Base-by-base conservation (phyloP, 2,888 invertebrate genomes). In the Drosophila incognita region DNA sequence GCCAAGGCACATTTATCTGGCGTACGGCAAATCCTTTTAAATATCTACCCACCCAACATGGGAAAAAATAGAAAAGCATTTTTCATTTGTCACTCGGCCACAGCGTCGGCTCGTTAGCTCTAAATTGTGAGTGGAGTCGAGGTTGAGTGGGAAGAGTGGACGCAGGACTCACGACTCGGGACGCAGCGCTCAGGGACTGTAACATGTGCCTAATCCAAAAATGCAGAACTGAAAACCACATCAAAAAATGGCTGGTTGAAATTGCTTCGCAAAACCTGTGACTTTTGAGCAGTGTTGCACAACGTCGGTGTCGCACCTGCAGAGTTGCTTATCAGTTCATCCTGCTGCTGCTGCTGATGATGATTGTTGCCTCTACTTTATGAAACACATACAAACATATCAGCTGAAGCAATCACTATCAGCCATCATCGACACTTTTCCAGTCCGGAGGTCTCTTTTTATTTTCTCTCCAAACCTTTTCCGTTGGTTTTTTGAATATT, bases 81-180 rank as follows among this genome's bases (percentile, higher is more conserved):
- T 91, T 86, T 82, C 91, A 90, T 90, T 91, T 89, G 91, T 90
- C 90, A 89, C 72, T 84, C 72, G 69, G 63, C 61, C 74, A 64
- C 77, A 69, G 65, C 58, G 63, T 33, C 66, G 73, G 49, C 68
- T 72, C 67, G 66, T 64, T 61, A 69, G 65, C 75, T 69, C 35
- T 56, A 36, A 49, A 53, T 59, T 75, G 62, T 67, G 42, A 33
- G 52, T 56, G 42, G 27, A n/a, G 54, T 21, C 2, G 5, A 18
- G 18, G 21, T 13, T 4, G 35, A 3, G 5, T 31, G 31, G 21
- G 58, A 0, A 6, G 24, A 33, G 10, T 15, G 24, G 11, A 42
- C 13, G 8, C 24, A 13, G n/a, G 3, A 18, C 33, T 42, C 29
- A 38, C 8, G 46, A 46, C 24, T 7, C 46, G 7, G 21, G 7